Conservation (phyloP, 2,113 vertebrate species). For the Fregetta grallaria region DNA sequence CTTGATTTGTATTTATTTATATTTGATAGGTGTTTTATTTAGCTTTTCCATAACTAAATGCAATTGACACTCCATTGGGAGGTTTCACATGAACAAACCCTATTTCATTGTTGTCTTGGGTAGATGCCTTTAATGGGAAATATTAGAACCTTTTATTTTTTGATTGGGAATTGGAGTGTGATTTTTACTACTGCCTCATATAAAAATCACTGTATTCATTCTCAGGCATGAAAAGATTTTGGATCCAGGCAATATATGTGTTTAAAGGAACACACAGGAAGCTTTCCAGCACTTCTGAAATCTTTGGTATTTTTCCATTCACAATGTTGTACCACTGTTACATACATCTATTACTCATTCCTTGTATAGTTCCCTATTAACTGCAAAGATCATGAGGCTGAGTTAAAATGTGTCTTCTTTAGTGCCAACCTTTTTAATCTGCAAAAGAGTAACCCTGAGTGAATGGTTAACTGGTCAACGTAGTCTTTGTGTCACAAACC, state of each 20-base stretch:
- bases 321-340: background rate
- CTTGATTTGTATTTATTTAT: conserved; percentile 60
- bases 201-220: conserved; percentile 15
- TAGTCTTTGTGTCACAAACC: background rate
- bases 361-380: background rate
- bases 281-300: background rate
- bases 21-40: conserved; percentile 47
- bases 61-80: conserved; percentile 12
- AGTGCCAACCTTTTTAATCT: background rate
- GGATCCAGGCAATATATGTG: background rate
- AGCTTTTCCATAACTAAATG: conserved; percentile 23
- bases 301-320: conserved; percentile 21
- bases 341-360: background rate
- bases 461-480: background rate
- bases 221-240: background rate
- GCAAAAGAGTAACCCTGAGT: background rate
- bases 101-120: background rate
- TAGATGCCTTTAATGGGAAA: background rate
- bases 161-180: background rate
- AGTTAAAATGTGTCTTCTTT: background rate
- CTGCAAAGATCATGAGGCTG: background rate
- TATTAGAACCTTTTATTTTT: conserved; percentile 29
- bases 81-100: background rate
- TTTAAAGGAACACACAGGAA: background rate
- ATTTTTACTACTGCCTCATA: conserved; percentile 1